Conservation (phyloP, 2,888 invertebrate species). For the Meta bourneti region DNA sequence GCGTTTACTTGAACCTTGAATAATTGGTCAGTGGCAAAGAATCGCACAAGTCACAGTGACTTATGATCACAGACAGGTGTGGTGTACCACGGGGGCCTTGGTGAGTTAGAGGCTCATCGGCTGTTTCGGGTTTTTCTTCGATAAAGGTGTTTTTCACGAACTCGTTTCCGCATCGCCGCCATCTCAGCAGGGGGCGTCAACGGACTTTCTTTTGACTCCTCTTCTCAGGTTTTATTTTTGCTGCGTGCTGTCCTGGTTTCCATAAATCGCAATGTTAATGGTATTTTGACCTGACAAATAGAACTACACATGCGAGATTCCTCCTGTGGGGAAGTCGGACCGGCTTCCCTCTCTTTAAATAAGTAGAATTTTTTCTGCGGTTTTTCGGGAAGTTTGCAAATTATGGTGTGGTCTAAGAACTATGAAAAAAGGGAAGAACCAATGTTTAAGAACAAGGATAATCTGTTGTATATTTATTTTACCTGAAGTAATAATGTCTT, state of each 20-base stretch:
- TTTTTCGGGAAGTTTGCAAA: background rate
- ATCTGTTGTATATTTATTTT: no score
- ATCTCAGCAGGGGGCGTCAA: background rate
- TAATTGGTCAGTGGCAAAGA: conserved; percentile 24
- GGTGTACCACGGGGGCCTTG: conserved; percentile 7
- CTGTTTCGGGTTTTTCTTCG: background rate
- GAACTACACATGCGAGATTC: background rate
- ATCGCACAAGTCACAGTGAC: conserved; percentile 20
- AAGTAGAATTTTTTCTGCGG: no score
- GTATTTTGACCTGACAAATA: background rate
- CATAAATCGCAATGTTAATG: background rate
- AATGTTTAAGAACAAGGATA: no score
- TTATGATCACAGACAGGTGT: conserved; percentile 38
- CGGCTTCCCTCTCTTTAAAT: no score
- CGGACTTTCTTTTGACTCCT: background rate
- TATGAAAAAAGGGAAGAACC: no score
- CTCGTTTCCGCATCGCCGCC: conserved; percentile 3
- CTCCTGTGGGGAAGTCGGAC: no score
- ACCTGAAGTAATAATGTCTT: no score
- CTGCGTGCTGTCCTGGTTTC: background rate
- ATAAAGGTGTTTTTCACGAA: conserved; percentile 5
- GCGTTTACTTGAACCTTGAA: conserved; percentile 15
- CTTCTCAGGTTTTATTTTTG: no score
- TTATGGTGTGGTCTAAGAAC: background rate
- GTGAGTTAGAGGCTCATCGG: background rate